phyloP scores from a whole-genome alignment of 2,888 invertebrate genomes.

The Digitonthophagus gazella region DNA sequence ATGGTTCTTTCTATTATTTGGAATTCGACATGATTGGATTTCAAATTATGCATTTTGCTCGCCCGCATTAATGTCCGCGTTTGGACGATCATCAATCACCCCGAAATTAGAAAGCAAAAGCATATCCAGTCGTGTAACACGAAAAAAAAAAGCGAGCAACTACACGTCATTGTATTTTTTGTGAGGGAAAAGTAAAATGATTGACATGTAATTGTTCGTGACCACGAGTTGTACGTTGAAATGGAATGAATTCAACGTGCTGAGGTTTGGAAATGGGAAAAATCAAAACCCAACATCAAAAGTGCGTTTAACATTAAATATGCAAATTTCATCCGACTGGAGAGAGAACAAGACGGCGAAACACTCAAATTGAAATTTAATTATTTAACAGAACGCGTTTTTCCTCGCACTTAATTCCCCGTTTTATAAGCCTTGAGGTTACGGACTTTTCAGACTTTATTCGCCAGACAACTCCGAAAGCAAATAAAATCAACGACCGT shows the following conservation, averaged over 20 bases:
- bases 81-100: not conserved
- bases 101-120: not conserved
- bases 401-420: not conserved
- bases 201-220: too few species aligned
- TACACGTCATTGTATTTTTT: too few species aligned
- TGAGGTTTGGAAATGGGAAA: not conserved
- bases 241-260: not conserved
- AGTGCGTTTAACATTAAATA: slow-evolving; percentile 5
- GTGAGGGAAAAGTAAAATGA: too few species aligned
- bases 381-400: slow-evolving; percentile 1
- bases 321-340: slow-evolving; percentile 13
- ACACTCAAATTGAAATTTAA: slow-evolving; percentile 14
- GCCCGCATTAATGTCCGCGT: not conserved
- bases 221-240: too few species aligned
- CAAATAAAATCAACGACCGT: too few species aligned
- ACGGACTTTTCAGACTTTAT: too few species aligned
- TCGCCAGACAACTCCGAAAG: too few species aligned
- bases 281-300: not conserved
- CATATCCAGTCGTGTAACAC: not conserved
- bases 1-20: not conserved
- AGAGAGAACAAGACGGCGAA: not conserved
- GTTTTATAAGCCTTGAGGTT: too few species aligned
- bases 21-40: not conserved
- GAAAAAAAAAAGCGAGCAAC: too few species aligned
- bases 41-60: not conserved